Conservation (phyloP, 2,113 vertebrate species). For the Laticauda laticaudata region DNA sequence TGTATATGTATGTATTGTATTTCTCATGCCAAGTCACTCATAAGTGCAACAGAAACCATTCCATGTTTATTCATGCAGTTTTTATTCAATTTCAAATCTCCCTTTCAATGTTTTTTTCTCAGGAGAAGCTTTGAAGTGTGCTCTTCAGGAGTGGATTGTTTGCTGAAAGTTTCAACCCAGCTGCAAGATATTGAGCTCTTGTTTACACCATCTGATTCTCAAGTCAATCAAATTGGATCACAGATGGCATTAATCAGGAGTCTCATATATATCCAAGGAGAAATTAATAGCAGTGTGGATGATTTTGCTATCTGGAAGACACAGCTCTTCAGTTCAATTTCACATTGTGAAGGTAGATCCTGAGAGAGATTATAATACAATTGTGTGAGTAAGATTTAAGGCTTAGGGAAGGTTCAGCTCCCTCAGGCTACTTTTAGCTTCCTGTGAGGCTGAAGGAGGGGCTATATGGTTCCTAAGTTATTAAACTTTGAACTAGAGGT, state of each 20-base stretch:
- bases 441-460: background rate
- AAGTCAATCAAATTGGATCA: constrained; percentile 46
- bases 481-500: background rate
- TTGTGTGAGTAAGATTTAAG: background rate
- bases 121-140: constrained; percentile 86
- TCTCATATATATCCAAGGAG: constrained; percentile 77
- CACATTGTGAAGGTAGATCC: constrained; percentile 62
- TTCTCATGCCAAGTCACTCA: background rate
- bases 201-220: constrained; percentile 71
- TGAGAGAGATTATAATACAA: background rate
- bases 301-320: constrained; percentile 87
- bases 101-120: constrained; percentile 35
- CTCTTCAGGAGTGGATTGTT: constrained; percentile 72
- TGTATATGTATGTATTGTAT: background rate
- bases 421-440: background rate
- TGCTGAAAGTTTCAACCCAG: constrained; percentile 74
- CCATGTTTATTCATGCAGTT: background rate
- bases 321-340: constrained; percentile 70
- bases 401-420: background rate
- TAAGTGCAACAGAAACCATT: background rate
- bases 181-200: constrained; percentile 77
- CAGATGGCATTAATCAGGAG: constrained; percentile 76
- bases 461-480: background rate
- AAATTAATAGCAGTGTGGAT: constrained; percentile 70
- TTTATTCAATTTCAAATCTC: background rate